Percentiles rank a stretch among this genome's conserved stretches.
Evolutionary conservation across 2,797 vertebrate species (phyloP).

Genomic region (Phrynocephalus vlangalii): DNA sequence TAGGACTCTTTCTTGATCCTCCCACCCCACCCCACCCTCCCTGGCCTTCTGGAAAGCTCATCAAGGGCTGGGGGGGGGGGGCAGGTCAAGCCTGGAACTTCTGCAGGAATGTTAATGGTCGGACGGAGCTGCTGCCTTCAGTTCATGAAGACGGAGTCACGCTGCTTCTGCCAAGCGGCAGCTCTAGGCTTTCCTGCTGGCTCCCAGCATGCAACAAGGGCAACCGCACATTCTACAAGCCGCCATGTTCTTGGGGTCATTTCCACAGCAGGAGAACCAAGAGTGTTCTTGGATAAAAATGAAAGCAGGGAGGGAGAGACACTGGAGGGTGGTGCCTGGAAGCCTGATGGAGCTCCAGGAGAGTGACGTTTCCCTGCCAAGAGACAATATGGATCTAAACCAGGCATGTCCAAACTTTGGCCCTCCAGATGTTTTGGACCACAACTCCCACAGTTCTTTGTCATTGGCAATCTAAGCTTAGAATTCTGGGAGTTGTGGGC

Average conservation of each 20-base stretch:
- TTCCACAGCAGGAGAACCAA: conserved; percentile 50
- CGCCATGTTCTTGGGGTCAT: conserved; percentile 51
- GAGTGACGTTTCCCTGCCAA: conserved; percentile 37
- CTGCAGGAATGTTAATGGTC: conserved; percentile 54
- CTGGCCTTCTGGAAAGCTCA: conserved; percentile 52
- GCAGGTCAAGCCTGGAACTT: background rate
- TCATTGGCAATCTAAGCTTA: too few relatives aligned
- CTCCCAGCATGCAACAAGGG: conserved; percentile 54
- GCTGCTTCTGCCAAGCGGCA: conserved; percentile 26
- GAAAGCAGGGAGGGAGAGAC: background rate
- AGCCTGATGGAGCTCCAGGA: conserved; percentile 25
- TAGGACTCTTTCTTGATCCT: too few relatives aligned
- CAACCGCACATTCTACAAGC: conserved; percentile 61
- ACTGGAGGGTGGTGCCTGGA: background rate
- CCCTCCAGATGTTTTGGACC: too few relatives aligned
- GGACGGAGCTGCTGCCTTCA: conserved; percentile 15
- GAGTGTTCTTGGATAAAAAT: conserved; percentile 58
- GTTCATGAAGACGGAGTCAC: conserved; percentile 37
- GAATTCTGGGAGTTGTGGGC: too few relatives aligned
- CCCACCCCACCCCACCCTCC: conserved; percentile 1
- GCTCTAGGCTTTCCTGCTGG: conserved; percentile 54
- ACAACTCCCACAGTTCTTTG: too few relatives aligned
- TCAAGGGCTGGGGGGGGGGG: conserved; percentile 54
- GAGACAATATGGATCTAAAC: conserved; percentile 1
- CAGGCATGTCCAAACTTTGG: too few relatives aligned